Conservation (phyloP, 2,888 invertebrate species). For the Drosophila setosimentum region DNA sequence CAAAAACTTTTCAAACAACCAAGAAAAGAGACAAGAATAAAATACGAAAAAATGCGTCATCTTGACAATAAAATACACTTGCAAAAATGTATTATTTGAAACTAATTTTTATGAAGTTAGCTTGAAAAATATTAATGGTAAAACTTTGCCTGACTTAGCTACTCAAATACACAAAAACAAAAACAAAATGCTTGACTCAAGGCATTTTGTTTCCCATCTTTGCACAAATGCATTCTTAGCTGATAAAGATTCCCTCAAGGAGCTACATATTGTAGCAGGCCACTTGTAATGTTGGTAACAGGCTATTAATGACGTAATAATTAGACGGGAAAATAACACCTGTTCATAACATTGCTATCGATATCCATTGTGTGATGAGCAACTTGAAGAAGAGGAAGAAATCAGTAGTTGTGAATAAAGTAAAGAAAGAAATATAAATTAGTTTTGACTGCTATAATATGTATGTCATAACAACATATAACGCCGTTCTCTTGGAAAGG, state of each 20-base stretch:
- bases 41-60: background rate
- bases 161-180: background rate
- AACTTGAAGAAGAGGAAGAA: background rate
- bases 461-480: background rate
- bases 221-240: background rate
- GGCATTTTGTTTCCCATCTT: too few species aligned
- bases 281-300: background rate
- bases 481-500: background rate
- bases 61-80: slow-evolving; percentile 1
- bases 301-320: background rate
- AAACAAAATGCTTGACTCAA: background rate
- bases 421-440: background rate
- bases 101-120: background rate
- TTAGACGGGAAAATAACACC: background rate
- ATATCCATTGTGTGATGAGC: background rate
- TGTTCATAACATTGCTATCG: background rate
- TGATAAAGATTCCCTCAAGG: background rate
- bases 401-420: background rate
- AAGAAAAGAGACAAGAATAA: slow-evolving; percentile 2
- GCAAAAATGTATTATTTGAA: background rate
- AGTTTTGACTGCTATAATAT: background rate
- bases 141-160: background rate
- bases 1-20: slow-evolving; percentile 33
- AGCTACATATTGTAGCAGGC: background rate
- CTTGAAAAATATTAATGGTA: background rate